A percentile compares a stretch with the other conserved stretches of the same genome.
Conservation (phyloP, 2,113 vertebrate species). For the Alouatta palliata region DNA sequence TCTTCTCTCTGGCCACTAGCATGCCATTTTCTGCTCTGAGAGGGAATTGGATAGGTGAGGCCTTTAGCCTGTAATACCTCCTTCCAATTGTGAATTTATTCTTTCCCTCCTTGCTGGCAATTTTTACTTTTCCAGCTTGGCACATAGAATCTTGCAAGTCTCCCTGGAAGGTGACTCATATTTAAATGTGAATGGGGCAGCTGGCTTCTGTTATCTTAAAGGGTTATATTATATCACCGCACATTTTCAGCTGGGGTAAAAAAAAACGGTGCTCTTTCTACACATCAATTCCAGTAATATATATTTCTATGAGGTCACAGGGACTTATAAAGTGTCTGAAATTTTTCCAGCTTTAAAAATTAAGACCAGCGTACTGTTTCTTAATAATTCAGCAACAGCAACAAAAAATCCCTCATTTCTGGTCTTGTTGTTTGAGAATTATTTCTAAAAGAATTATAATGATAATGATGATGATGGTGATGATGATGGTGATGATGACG, state of each 20-base stretch:
- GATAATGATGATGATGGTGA: not conserved
- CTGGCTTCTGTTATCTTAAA: slow-evolving; percentile 79
- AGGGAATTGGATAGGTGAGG: not conserved
- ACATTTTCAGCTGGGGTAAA: slow-evolving; percentile 65
- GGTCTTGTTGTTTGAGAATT: not conserved
- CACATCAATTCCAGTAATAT: slow-evolving; percentile 62
- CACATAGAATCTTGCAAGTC: slow-evolving; percentile 75
- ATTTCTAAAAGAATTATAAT: not conserved
- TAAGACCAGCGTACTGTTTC: slow-evolving; percentile 45
- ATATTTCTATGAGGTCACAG: slow-evolving; percentile 70
- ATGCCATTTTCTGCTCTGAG: not conserved
- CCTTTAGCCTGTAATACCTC: slow-evolving; percentile 28
- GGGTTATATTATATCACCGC: slow-evolving; percentile 70
- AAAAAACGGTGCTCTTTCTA: slow-evolving; percentile 74
- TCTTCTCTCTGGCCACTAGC: slow-evolving; percentile 11
- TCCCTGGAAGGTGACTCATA: slow-evolving; percentile 78
- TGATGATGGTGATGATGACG: not conserved
- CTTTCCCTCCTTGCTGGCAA: slow-evolving; percentile 66
- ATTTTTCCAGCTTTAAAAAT: slow-evolving; percentile 74
- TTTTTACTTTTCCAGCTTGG: slow-evolving; percentile 78
- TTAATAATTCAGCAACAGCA: slow-evolving; percentile 40
- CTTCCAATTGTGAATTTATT: slow-evolving; percentile 74
- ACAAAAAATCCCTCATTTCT: not conserved
- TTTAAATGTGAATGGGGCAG: slow-evolving; percentile 78
- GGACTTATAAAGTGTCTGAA: slow-evolving; percentile 74